Base-by-base conservation (phyloP, 1,140 invertebrate genomes). In the Drosophila obscura region DNA sequence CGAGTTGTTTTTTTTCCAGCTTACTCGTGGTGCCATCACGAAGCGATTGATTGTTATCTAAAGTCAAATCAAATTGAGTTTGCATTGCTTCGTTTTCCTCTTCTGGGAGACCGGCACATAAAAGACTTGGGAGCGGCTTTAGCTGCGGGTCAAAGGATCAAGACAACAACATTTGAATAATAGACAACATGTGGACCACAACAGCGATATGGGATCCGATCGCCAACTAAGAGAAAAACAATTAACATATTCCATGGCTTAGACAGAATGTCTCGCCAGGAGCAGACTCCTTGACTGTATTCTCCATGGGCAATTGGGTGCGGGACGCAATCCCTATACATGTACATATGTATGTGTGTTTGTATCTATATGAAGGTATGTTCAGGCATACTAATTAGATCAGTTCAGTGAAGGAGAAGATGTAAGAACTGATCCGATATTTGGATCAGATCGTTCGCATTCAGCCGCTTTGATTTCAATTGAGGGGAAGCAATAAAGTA, bases 61-160 rank as follows among this genome's bases (percentile, higher is more conserved):
- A 82, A 88, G 72, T 79, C 60, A 79, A 79, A 87, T 87, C 82
- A 88, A 85, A 87, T 82, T 80, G 80, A 64, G 81, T 85, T 85
- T 83, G 62, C 71, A 71, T 67, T 57, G 72, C 58, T 57, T 51
- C 26, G 22, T 62, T 56, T 51, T 73, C 35, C 24, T 26, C 53
- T 52, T 35, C 52, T 45, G 43, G 55, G 44, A 16, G 13, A 64
- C 67, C 77, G 74, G 59, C 61, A 84, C 68, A 85, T 85, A 72
- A 85, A 85, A 85, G 81, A 31, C 35, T 39, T 46, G 59, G 64
- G 31, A 48, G 26, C 28, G 41, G 66, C 51, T 87, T 63, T 50
- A 80, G 65, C 65, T 87, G 82, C 82, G 77, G 82, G 81, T 87
- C 76, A 81, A 69, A 85, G 81, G 81, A 85, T 85, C 82, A 81